These are phyloP conservation scores for Eclectus roratus DNA, from an alignment of 2,113 vertebrate genomes.

Conservation along the genomic window DNA sequence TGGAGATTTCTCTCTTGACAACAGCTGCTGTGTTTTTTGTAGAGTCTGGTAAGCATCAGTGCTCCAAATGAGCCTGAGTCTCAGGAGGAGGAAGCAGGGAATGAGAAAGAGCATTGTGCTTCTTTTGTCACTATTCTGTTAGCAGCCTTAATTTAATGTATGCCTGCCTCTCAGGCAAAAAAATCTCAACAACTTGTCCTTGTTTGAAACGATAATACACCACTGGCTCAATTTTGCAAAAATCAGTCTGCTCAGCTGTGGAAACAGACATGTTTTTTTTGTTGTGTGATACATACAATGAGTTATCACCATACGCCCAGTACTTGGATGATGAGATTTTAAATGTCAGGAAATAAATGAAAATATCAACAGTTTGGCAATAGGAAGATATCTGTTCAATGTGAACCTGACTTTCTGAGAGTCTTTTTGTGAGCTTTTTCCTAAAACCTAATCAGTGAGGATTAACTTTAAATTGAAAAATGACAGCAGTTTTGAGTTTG, in stretches of 20 bases:
- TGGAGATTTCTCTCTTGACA: slow-evolving; percentile 50
- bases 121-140: slow-evolving; percentile 57
- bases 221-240: slow-evolving; percentile 39
- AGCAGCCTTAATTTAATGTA: slow-evolving; percentile 31
- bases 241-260: slow-evolving; percentile 60
- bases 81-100: slow-evolving; percentile 45
- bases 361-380: slow-evolving; percentile 62
- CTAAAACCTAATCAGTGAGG: not conserved
- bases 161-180: slow-evolving; percentile 44
- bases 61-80: slow-evolving; percentile 46
- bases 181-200: slow-evolving; percentile 16
- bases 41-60: slow-evolving; percentile 23
- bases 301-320: slow-evolving; percentile 2
- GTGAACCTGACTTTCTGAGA: slow-evolving; percentile 7
- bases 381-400: slow-evolving; percentile 13
- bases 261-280: slow-evolving; percentile 41
- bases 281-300: slow-evolving; percentile 32
- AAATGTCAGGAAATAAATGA: slow-evolving; percentile 69
- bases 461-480: slow-evolving; percentile 27
- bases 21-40: slow-evolving; percentile 42
- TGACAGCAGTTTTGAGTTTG: not conserved
- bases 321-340: slow-evolving; percentile 47
- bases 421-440: slow-evolving; percentile 3
- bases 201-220: slow-evolving; percentile 38
- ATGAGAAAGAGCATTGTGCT: slow-evolving; percentile 38